These are phyloP conservation scores for Telmatochromis bifrenatus DNA, from an alignment of 2,113 vertebrate genomes.

Conservation along the genomic window DNA sequence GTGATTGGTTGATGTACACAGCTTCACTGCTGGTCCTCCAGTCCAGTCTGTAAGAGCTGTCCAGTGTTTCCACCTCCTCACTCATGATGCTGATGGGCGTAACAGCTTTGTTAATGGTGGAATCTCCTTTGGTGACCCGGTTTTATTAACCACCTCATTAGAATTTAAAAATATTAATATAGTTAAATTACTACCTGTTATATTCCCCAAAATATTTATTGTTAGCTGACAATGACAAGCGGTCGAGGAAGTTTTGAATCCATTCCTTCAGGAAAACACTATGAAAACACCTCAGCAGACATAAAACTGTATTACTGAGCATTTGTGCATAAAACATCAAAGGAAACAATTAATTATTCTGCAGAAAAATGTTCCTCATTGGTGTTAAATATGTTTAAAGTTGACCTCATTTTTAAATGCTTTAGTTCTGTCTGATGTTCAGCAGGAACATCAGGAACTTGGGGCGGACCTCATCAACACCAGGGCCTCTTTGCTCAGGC, in stretches of 20 bases:
- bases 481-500: no score
- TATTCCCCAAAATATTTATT: no score
- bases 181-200: no score
- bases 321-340: neutral
- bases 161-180: neutral
- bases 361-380: neutral
- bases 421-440: neutral
- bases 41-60: neutral
- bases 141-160: neutral
- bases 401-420: neutral
- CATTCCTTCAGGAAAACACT: neutral
- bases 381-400: neutral
- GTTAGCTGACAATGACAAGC: neutral
- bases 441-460: no score
- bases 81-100: neutral
- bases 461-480: no score
- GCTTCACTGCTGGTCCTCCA: neutral
- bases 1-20: neutral
- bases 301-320: neutral
- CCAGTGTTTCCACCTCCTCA: neutral
- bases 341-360: accelerated
- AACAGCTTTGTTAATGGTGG: neutral
- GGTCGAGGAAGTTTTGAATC: neutral
- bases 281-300: neutral
- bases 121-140: neutral